These are phyloP conservation scores for Cladorhizidae sp. DNA, from an alignment of 37 sponge, comb jelly and placozoan species.

Conservation along the genomic window DNA sequence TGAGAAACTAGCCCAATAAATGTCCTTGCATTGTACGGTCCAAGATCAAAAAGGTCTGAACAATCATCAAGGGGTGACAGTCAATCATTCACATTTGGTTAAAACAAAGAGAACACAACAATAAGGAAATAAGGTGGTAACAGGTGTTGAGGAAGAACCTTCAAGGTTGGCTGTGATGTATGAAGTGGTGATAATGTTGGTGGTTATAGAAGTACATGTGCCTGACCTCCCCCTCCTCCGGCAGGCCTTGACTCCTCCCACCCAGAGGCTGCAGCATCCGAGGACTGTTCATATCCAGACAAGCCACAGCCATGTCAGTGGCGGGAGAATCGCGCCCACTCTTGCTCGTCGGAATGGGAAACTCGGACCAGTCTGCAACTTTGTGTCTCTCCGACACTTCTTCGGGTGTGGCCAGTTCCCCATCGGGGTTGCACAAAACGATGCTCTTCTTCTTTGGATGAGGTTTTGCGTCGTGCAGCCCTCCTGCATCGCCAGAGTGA, in stretches of 20 bases:
- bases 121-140: too few species aligned
- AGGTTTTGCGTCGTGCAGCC: too few species aligned
- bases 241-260: background rate
- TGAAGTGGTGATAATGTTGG: constrained; percentile 50
- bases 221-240: background rate
- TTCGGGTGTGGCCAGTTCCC: background rate
- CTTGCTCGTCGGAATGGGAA: constrained; percentile 9
- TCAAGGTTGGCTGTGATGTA: constrained; percentile 33
- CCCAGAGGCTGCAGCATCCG: background rate
- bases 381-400: background rate
- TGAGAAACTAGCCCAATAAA: too few species aligned
- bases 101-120: too few species aligned
- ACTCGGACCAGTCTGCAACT: background rate
- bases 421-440: background rate
- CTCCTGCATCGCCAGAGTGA: too few species aligned
- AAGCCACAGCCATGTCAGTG: constrained; percentile 53
- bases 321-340: constrained; percentile 42
- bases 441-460: too few species aligned
- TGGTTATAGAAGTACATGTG: constrained; percentile 17
- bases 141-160: too few species aligned
- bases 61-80: too few species aligned
- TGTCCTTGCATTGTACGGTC: too few species aligned
- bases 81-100: too few species aligned
- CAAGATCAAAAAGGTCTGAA: too few species aligned
- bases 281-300: constrained; percentile 32